Base-by-base conservation (phyloP, 1,140 invertebrate species). In the Adelges cooleyi region DNA sequence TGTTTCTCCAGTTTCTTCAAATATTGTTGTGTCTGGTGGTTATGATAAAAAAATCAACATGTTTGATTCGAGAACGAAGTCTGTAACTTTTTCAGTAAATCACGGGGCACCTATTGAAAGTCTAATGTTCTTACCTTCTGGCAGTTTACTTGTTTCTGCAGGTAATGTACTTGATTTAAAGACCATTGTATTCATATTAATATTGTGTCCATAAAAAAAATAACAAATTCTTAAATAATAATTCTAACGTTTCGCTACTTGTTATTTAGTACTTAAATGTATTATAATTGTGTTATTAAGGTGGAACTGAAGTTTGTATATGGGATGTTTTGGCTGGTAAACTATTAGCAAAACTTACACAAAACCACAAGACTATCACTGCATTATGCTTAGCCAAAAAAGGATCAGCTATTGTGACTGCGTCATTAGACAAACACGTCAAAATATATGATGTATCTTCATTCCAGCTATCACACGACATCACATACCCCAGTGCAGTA, bases 351-450 rank as follows among this genome's bases (percentile, higher is more conserved):
- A 84, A 82, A 74, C 80, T 93, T 70, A 83, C 84, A 44, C 84
- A 90, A 72, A 87, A 98, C 75, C 92, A 97, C 73, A 98, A 98
- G 80, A 95, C 93, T 2, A 84, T 98, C 2, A 96, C 92, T 2
- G 86, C 85, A 69, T 71, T 96, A 20, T 77, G 81, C 69, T 78
- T 94, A 65, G 86, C 87, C 20, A 87, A 84, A 22, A 84, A 91
- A 72, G 86, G 86, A 23, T 85, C 83, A 65, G 81, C 89, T 70
- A 77, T 98, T 38, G 72, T 98, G 68, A 95, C 93, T 9, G 91
- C 85, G 6, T 93, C 91, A 2, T 77, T 98, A 46, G 95, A 98
- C 73, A 82, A 89, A 69, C 91, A 96, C 77, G 86, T 98, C 0
- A 97, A 97, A 79, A 84, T 98, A 69, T 96, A 95, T 76, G 89